These are phyloP conservation scores for Tinea semifulvella DNA, from an alignment of 2,888 invertebrate genomes.

Conservation along the genomic window DNA sequence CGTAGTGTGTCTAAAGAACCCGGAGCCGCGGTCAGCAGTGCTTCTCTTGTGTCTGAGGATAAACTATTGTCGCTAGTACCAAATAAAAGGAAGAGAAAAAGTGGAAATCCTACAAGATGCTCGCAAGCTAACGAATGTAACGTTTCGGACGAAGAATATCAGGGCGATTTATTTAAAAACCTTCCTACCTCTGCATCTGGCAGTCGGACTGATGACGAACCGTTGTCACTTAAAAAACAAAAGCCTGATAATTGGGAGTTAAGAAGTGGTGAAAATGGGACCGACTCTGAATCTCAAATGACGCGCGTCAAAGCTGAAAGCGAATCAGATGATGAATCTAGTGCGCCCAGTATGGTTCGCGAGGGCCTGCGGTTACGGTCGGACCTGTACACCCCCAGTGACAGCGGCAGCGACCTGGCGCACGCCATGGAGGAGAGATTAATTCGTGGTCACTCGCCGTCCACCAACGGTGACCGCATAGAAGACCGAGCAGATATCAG, in stretches of 20 bases:
- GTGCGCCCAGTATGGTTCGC: conserved; percentile 56
- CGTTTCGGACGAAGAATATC: conserved; percentile 56
- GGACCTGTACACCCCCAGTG: conserved; percentile 59
- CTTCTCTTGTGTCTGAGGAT: conserved; percentile 50
- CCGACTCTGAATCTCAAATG: conserved; percentile 43
- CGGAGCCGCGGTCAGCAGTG: conserved; percentile 33
- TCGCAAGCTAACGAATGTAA: conserved; percentile 64
- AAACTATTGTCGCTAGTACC: conserved; percentile 58
- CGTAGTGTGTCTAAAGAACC: conserved; percentile 51
- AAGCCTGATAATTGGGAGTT: conserved; percentile 50
- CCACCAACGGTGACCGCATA: conserved; percentile 52
- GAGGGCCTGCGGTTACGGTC: conserved; percentile 56
- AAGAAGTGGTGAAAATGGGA: conserved; percentile 45
- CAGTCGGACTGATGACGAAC: conserved; percentile 50
- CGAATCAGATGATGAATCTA: conserved; percentile 59
- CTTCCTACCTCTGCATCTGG: conserved; percentile 46
- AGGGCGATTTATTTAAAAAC: conserved; percentile 53
- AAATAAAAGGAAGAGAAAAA: conserved; percentile 81
- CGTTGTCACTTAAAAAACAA: conserved; percentile 56
- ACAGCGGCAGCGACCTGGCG: conserved; percentile 52
- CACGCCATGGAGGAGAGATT: conserved; percentile 59
- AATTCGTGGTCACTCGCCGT: conserved; percentile 61
- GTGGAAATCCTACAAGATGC: conserved; percentile 82
- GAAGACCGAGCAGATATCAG: conserved; percentile 51
- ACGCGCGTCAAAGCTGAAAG: conserved; percentile 58